Evolutionary conservation across 2,888 invertebrate genomes (phyloP).

Genomic region (Tachystola acroxantha): DNA sequence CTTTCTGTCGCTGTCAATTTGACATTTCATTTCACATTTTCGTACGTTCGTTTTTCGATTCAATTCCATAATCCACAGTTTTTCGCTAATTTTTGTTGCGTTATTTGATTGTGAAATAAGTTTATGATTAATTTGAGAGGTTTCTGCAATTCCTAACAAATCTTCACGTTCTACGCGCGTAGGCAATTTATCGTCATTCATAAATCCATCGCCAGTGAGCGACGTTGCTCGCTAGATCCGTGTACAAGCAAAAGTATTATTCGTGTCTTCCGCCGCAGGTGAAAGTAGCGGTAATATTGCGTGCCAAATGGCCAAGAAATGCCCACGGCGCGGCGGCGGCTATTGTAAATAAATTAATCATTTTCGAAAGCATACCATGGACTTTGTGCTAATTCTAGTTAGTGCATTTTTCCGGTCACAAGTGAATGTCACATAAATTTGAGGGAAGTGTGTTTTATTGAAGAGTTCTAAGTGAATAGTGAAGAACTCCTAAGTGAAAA

Average conservation of each 20-base stretch:
- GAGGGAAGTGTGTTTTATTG: conserved; percentile 6
- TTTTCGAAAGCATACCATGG: conserved; percentile 37
- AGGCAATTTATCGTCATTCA: conserved; percentile 4
- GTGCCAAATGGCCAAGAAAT: conserved; percentile 42
- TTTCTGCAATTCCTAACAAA: too few species aligned
- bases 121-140: too few species aligned
- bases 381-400: conserved; percentile 23
- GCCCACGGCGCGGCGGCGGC: conserved; percentile 21
- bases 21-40: too few species aligned
- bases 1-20: too few species aligned
- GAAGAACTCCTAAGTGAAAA: conserved; percentile 33
- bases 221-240: conserved; percentile 1
- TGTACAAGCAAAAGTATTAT: conserved; percentile 18
- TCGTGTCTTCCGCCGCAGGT: conserved; percentile 29
- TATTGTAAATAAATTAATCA: conserved; percentile 43
- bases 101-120: too few species aligned
- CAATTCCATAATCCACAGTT: too few species aligned
- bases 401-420: conserved; percentile 1
- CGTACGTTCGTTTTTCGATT: too few species aligned
- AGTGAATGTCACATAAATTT: neutral
- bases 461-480: too few species aligned
- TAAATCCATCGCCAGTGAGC: neutral
- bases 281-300: conserved; percentile 49
- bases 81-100: too few species aligned
- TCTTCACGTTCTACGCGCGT: too few species aligned